A percentile compares a stretch with the other conserved stretches of the same genome.
These are phyloP conservation scores for Serilophus lunatus DNA, from an alignment of 2,113 vertebrate genomes.

Conservation along the genomic window DNA sequence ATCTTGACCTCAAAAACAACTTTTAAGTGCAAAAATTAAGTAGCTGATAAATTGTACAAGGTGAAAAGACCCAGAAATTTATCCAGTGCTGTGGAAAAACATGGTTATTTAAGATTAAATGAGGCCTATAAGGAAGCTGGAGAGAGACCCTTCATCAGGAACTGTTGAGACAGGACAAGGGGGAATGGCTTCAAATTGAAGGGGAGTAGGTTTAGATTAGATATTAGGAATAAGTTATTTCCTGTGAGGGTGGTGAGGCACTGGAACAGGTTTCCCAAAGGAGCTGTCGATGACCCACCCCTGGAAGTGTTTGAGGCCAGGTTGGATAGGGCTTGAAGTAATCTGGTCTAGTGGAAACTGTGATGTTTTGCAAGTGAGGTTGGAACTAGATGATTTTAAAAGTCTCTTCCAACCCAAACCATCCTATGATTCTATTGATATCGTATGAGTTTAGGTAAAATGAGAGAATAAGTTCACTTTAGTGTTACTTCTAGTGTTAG, in stretches of 20 bases:
- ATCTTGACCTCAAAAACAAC: background rate
- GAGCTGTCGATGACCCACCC: rapidly evolving
- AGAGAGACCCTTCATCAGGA: background rate
- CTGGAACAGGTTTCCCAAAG: background rate
- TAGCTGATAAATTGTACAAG: background rate
- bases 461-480: background rate
- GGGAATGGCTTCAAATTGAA: background rate
- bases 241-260: background rate
- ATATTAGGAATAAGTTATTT: background rate
- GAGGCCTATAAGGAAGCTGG: background rate
- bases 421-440: rapidly evolving
- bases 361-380: background rate
- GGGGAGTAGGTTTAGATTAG: background rate
- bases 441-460: background rate
- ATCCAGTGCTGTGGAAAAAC: background rate
- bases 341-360: background rate
- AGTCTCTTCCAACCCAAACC: background rate
- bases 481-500: background rate
- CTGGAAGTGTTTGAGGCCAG: background rate
- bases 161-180: background rate
- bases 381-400: rapidly evolving
- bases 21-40: background rate
- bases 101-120: background rate
- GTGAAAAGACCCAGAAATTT: background rate
- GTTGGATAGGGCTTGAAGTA: background rate